phyloP scores from a whole-genome alignment of 2,888 invertebrate species.

The Bimastos eiseni region DNA sequence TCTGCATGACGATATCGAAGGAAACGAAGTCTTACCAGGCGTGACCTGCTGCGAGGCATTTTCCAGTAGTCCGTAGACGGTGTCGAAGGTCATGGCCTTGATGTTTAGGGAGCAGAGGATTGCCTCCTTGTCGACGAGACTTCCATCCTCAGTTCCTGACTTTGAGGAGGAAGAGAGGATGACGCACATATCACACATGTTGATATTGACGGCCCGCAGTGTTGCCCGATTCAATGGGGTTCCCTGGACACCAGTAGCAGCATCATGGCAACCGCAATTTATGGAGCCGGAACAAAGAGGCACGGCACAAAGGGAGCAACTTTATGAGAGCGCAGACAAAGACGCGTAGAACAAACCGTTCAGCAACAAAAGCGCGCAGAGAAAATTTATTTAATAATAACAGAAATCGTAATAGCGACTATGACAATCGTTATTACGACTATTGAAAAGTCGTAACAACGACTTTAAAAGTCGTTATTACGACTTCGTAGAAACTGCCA shows the following conservation, averaged over 20 bases:
- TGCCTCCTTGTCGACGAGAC: slow-evolving; percentile 99
- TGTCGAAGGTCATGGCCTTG: slow-evolving; percentile 76
- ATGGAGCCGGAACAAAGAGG: too few species aligned
- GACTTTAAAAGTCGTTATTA: too few species aligned
- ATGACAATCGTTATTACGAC: too few species aligned
- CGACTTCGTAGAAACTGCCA: too few species aligned
- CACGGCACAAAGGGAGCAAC: too few species aligned
- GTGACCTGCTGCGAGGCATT: slow-evolving; percentile 27
- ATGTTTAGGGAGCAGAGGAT: slow-evolving; percentile 99
- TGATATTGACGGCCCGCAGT: slow-evolving; percentile 97
- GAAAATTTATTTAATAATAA: too few species aligned
- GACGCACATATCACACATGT: slow-evolving; percentile 99
- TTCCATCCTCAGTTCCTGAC: slow-evolving; percentile 80
- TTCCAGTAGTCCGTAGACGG: slow-evolving; percentile 72
- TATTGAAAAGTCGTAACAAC: too few species aligned
- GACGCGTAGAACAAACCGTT: too few species aligned
- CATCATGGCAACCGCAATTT: background rate
- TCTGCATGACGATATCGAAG: too few species aligned
- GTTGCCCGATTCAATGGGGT: slow-evolving; percentile 94
- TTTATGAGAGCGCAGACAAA: too few species aligned
- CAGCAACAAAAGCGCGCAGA: too few species aligned
- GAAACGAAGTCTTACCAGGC: background rate
- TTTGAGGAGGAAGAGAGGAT: slow-evolving; percentile 87
- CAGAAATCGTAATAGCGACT: too few species aligned
- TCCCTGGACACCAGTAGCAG: slow-evolving; percentile 71